Conservation (phyloP, 2,888 invertebrate genomes). For the Lasioglossum pauxillum region DNA sequence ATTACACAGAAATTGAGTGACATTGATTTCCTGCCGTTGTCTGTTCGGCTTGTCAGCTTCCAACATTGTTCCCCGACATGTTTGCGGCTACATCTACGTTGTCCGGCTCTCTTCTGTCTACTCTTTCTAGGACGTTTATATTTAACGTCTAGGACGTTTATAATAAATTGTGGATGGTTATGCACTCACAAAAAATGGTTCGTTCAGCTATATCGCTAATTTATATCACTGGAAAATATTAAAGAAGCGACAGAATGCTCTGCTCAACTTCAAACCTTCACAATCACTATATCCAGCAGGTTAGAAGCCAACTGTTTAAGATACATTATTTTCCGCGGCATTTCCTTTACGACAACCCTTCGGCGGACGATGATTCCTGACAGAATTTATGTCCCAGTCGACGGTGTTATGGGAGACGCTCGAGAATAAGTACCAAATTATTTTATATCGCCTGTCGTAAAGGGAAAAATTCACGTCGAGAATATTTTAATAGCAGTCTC, state of each 20-base stretch:
- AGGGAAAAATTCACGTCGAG: not conserved
- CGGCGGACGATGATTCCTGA: not conserved
- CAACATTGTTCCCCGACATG: not conserved
- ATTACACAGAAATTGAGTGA: constrained; percentile 41
- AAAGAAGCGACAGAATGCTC: not conserved
- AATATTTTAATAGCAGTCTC: constrained; percentile 18
- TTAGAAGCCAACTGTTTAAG: not conserved
- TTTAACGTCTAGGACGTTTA: no score
- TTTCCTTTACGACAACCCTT: constrained; percentile 16
- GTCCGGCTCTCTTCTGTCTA: no score
- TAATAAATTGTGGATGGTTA: no score
- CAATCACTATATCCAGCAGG: not conserved
- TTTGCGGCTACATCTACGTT: not conserved
- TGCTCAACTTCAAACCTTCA: not conserved
- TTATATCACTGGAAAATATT: not conserved
- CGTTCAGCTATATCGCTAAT: no score
- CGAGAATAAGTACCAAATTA: constrained; percentile 28
- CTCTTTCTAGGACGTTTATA: not conserved
- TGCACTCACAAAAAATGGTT: no score
- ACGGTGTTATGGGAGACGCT: not conserved
- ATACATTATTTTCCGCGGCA: not conserved
- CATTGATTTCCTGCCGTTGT: constrained; percentile 47
- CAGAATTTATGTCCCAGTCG: not conserved
- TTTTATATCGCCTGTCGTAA: not conserved
- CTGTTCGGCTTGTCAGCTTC: constrained; percentile 27